Conservation (phyloP, 2,113 vertebrate species). For the Menidia beryllina region DNA sequence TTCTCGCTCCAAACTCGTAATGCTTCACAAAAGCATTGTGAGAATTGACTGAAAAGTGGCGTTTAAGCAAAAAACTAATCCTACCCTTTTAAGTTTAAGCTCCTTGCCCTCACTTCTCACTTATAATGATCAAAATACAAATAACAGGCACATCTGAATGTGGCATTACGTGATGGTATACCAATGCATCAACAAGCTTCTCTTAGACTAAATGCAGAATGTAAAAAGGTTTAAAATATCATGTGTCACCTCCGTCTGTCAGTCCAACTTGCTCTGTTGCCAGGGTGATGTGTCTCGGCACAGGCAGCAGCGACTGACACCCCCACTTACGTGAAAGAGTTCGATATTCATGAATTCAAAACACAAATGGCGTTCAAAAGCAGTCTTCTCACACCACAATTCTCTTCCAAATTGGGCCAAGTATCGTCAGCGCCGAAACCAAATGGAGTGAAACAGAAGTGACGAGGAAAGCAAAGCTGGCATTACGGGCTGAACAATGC, state of each 20-base stretch:
- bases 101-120: neutral
- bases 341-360: neutral
- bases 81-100: neutral
- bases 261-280: neutral
- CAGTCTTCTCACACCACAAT: neutral
- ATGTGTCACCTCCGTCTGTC: neutral
- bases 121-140: neutral
- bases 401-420: neutral
- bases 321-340: neutral
- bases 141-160: neutral
- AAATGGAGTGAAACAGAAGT: neutral
- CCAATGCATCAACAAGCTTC: neutral
- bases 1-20: neutral
- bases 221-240: too few relatives aligned
- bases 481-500: too few relatives aligned
- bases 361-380: neutral
- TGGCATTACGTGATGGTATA: neutral
- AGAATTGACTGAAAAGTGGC: neutral
- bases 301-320: neutral
- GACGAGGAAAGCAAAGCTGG: too few relatives aligned
- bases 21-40: neutral
- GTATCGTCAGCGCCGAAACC: neutral
- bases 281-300: neutral
- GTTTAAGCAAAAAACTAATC: neutral
- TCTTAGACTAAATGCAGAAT: neutral